phyloP scores from a whole-genome alignment of 2,797 vertebrate species.

The Aselliscus stoliczkanus region DNA sequence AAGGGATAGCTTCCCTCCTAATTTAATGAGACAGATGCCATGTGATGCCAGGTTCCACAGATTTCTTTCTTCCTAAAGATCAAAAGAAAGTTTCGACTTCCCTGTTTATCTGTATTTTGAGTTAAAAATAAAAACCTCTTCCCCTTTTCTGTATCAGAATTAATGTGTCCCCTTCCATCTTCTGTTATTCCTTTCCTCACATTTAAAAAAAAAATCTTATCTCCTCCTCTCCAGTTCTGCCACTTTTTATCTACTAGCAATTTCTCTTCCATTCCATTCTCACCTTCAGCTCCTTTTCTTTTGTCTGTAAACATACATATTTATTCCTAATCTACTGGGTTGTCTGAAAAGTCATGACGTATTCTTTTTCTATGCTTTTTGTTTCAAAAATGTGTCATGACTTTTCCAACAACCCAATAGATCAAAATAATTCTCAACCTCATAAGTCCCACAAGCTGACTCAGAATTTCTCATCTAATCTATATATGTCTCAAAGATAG shows the following conservation, averaged over 20 bases:
- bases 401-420: too few relatives aligned
- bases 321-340: neutral
- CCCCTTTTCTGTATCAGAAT: neutral
- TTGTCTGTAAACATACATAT: neutral
- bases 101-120: neutral
- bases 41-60: neutral
- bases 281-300: neutral
- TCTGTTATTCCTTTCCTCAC: neutral
- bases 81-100: neutral
- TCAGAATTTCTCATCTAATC: neutral
- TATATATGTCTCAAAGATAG: neutral
- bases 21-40: neutral
- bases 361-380: too few relatives aligned
- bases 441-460: neutral
- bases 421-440: neutral
- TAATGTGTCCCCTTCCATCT: neutral
- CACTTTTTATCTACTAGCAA: neutral
- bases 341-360: too few relatives aligned
- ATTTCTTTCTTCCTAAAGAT: neutral
- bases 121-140: neutral
- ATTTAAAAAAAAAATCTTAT: neutral
- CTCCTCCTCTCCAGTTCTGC: neutral
- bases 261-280: neutral
- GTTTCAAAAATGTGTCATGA: too few relatives aligned
- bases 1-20: neutral